Evolutionary conservation across 2,797 vertebrate species (phyloP).

Genomic region (Cirrhinus molitorella): DNA sequence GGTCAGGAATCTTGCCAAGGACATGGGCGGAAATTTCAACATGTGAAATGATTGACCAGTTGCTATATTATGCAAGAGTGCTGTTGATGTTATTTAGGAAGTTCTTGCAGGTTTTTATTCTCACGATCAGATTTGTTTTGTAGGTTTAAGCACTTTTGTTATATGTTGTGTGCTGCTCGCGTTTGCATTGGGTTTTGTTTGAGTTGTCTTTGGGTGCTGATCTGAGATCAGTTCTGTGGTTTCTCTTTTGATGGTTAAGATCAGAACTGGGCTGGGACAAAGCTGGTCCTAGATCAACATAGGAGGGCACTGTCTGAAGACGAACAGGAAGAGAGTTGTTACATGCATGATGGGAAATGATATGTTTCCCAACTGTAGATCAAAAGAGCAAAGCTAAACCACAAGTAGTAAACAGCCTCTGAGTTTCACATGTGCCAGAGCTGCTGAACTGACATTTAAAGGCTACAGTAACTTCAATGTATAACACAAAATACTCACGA

Average conservation of each 20-base stretch:
- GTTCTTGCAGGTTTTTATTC: conserved; percentile 23
- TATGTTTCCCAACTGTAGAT: conserved; percentile 79
- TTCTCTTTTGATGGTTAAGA: conserved; percentile 39
- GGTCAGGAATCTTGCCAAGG: conserved; percentile 52
- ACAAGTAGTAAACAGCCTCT: conserved; percentile 76
- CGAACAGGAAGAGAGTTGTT: conserved; percentile 63
- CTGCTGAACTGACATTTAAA: conserved; percentile 57
- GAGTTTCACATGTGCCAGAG: conserved; percentile 45
- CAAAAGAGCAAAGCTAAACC: conserved; percentile 74
- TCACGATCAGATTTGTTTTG: conserved; percentile 23
- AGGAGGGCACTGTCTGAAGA: conserved; percentile 59
- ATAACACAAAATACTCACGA: neutral
- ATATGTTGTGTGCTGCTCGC: conserved; percentile 43
- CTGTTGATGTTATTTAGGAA: conserved; percentile 27
- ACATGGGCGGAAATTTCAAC: conserved; percentile 48
- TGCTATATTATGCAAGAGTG: conserved; percentile 26
- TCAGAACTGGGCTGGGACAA: conserved; percentile 2
- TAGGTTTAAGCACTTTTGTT: conserved; percentile 15
- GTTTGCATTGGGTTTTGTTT: neutral
- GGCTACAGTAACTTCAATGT: conserved; percentile 50
- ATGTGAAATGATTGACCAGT: conserved; percentile 54
- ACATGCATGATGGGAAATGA: conserved; percentile 78
- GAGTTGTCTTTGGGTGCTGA: conserved; percentile 35
- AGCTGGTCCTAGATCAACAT: conserved; percentile 56
- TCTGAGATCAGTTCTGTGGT: conserved; percentile 54